Percentiles rank a stretch among this genome's conserved stretches.
These are phyloP conservation scores for Apocheima hispidaria DNA, from an alignment of 2,888 invertebrate genomes.

Conservation along the genomic window DNA sequence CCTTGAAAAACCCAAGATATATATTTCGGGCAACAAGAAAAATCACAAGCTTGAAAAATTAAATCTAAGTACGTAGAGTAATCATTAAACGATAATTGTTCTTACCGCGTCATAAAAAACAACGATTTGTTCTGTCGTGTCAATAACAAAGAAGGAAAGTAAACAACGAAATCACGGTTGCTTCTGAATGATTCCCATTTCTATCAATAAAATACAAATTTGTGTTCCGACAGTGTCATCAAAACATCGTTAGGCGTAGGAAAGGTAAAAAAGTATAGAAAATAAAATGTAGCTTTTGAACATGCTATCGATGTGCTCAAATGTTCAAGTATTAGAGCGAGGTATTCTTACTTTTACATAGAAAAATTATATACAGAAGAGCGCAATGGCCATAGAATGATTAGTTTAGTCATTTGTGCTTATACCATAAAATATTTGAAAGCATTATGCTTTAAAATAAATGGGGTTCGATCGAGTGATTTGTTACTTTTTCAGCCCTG, in stretches of 20 bases:
- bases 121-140: neutral
- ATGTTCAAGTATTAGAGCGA: neutral
- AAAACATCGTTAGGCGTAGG: slow-evolving; percentile 34
- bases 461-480: no score
- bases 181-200: slow-evolving; percentile 7
- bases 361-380: no score
- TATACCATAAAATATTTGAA: no score
- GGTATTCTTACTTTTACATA: neutral
- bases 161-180: slow-evolving; percentile 5
- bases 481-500: no score
- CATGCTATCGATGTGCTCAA: neutral
- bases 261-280: slow-evolving; percentile 3
- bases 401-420: no score
- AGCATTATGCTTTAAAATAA: no score
- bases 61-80: neutral
- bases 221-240: slow-evolving; percentile 23
- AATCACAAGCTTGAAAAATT: no score
- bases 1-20: no score
- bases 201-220: slow-evolving; percentile 31
- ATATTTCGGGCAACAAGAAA: no score
- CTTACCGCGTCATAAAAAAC: neutral
- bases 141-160: slow-evolving; percentile 9
- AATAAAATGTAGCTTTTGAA: slow-evolving; percentile 1
- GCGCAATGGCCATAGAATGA: no score
- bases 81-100: neutral